Evolutionary conservation across 2,888 invertebrate genomes (phyloP).

Genomic region (Antheraea yamamai): DNA sequence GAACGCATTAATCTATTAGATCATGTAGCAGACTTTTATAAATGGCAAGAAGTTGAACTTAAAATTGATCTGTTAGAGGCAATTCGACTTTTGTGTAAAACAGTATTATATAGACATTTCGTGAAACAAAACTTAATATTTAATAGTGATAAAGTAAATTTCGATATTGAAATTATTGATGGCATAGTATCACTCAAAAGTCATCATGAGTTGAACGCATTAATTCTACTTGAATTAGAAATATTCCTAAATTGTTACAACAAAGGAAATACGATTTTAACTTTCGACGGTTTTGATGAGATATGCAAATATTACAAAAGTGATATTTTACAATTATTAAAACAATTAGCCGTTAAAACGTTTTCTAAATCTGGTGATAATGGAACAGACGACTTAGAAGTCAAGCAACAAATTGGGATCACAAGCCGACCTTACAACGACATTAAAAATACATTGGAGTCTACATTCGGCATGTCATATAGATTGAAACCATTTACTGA

Average conservation of each 20-base stretch:
- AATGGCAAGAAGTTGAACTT: slow-evolving; percentile 23
- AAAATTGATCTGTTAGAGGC: slow-evolving; percentile 8
- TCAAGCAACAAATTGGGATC: slow-evolving; percentile 23
- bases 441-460: slow-evolving; percentile 14
- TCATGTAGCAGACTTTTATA: slow-evolving; percentile 22
- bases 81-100: slow-evolving; percentile 3
- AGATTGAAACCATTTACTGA: slow-evolving; percentile 15
- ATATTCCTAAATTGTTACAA: slow-evolving; percentile 29
- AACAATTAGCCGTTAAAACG: not conserved
- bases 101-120: not conserved
- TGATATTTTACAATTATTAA: slow-evolving; percentile 21
- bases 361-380: not conserved
- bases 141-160: not conserved
- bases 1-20: slow-evolving; percentile 26
- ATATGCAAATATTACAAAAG: slow-evolving; percentile 31
- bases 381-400: not conserved
- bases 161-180: slow-evolving; percentile 10
- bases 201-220: not conserved
- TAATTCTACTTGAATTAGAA: slow-evolving; percentile 19
- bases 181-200: not conserved
- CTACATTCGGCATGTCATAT: slow-evolving; percentile 7
- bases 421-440: slow-evolving; percentile 33
- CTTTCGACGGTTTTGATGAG: slow-evolving; percentile 35
- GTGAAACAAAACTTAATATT: not conserved
- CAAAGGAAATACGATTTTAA: slow-evolving; percentile 25